These are phyloP conservation scores for Hirtodrosophila confusa DNA, from an alignment of 2,888 invertebrate genomes.

Conservation along the genomic window DNA sequence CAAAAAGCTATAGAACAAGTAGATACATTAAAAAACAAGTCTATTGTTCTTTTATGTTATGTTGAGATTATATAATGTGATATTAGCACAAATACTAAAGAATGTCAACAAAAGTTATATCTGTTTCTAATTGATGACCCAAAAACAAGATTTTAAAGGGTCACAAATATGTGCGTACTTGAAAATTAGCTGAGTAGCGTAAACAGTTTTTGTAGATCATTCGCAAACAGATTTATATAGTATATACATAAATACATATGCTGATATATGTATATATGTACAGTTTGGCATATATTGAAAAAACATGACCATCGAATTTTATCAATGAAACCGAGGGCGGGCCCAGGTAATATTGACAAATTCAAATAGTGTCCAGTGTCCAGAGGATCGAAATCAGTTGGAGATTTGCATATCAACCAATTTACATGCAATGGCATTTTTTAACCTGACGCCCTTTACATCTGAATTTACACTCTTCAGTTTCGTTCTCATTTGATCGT, in stretches of 20 bases:
- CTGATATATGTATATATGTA: slow-evolving; percentile 17
- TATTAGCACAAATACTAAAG: slow-evolving; percentile 33
- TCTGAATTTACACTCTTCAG: slow-evolving; percentile 2
- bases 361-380: neutral
- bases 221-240: slow-evolving; percentile 16
- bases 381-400: slow-evolving; percentile 4
- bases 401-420: slow-evolving; percentile 14
- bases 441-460: slow-evolving; percentile 28
- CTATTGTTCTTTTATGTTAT: slow-evolving; percentile 46
- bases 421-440: slow-evolving; percentile 27
- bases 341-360: neutral
- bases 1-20: slow-evolving; percentile 7
- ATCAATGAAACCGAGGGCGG: slow-evolving; percentile 61
- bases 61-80: slow-evolving; percentile 57
- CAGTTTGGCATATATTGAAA: slow-evolving; percentile 27
- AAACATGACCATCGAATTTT: slow-evolving; percentile 60
- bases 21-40: slow-evolving; percentile 50
- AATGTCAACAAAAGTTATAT: slow-evolving; percentile 46
- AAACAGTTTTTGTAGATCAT: slow-evolving; percentile 39
- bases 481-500: slow-evolving; percentile 22
- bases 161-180: slow-evolving; percentile 13
- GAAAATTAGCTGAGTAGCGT: slow-evolving; percentile 34
- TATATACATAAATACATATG: slow-evolving; percentile 11
- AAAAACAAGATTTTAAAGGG: slow-evolving; percentile 21
- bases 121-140: neutral